Evolutionary conservation across 1,140 invertebrate genomes (phyloP).

Genomic region (Heliconius nattereri): DNA sequence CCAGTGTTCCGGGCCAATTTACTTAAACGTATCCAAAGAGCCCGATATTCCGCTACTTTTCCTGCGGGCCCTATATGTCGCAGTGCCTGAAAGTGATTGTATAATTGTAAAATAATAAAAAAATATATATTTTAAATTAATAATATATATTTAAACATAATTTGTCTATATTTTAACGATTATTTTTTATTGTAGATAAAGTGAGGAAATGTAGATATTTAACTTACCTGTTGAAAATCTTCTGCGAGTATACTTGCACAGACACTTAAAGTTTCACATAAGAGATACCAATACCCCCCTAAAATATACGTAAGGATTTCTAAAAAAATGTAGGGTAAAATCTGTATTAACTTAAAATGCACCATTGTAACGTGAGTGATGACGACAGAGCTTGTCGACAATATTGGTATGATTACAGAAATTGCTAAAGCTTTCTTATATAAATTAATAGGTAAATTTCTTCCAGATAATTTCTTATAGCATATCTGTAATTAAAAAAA

Average conservation of each 20-base stretch:
- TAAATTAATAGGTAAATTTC: constrained; percentile 74
- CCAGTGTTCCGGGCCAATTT: constrained; percentile 84
- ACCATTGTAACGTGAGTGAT: constrained; percentile 85
- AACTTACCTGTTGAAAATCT: constrained; percentile 82
- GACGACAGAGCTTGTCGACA: constrained; percentile 83
- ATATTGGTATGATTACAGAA: constrained; percentile 80
- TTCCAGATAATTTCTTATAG: constrained; percentile 80
- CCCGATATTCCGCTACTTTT: constrained; percentile 84
- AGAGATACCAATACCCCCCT: constrained; percentile 84
- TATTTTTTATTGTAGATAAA: too few relatives aligned
- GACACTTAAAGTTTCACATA: constrained; percentile 83
- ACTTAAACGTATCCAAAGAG: constrained; percentile 84
- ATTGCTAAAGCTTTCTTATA: constrained; percentile 79
- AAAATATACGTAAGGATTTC: constrained; percentile 84
- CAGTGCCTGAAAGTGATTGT: constrained; percentile 74
- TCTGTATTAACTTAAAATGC: constrained; percentile 83
- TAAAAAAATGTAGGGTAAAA: constrained; percentile 85
- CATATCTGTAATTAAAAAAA: constrained; percentile 64
- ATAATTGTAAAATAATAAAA: not conserved
- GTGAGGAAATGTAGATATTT: not conserved
- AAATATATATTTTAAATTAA: not conserved
- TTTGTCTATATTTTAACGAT: too few relatives aligned
- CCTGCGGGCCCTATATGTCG: constrained; percentile 84
- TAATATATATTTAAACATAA: too few relatives aligned
- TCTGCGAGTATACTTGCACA: constrained; percentile 84